Evolutionary conservation across 2,888 invertebrate species (phyloP).

Genomic region (Mamestra brassicae): DNA sequence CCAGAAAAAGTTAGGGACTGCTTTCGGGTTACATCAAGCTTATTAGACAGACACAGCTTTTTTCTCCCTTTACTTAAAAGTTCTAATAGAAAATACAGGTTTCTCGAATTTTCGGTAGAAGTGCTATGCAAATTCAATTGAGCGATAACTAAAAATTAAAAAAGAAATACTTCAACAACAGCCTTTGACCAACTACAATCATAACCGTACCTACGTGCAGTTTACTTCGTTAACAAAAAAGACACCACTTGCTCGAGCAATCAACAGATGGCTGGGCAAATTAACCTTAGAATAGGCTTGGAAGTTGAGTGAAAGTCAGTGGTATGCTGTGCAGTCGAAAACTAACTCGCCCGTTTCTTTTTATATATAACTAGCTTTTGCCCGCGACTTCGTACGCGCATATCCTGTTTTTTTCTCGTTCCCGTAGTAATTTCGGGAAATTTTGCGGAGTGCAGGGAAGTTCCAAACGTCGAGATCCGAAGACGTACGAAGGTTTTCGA

Average conservation of each 20-base stretch:
- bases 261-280: conserved; percentile 16
- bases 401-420: too few relatives aligned
- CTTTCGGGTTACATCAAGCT: conserved; percentile 43
- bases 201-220: not conserved
- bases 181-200: conserved; percentile 21
- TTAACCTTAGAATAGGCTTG: conserved; percentile 2
- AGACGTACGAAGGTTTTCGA: too few relatives aligned
- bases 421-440: too few relatives aligned
- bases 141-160: conserved; percentile 2
- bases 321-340: not conserved
- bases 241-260: not conserved
- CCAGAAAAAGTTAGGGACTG: conserved; percentile 43
- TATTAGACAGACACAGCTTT: conserved; percentile 35
- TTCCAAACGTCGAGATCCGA: too few relatives aligned
- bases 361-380: too few relatives aligned
- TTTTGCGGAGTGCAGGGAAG: too few relatives aligned
- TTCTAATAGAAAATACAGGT: conserved; percentile 25
- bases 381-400: too few relatives aligned
- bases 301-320: not conserved
- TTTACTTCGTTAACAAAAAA: conserved; percentile 19
- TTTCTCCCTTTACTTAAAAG: conserved; percentile 36
- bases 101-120: conserved; percentile 27
- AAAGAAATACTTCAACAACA: too few relatives aligned
- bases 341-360: not conserved
- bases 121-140: conserved; percentile 26